Evolutionary conservation across 2,113 vertebrate genomes (phyloP).

Genomic region (Acanthochromis polyacanthus): DNA sequence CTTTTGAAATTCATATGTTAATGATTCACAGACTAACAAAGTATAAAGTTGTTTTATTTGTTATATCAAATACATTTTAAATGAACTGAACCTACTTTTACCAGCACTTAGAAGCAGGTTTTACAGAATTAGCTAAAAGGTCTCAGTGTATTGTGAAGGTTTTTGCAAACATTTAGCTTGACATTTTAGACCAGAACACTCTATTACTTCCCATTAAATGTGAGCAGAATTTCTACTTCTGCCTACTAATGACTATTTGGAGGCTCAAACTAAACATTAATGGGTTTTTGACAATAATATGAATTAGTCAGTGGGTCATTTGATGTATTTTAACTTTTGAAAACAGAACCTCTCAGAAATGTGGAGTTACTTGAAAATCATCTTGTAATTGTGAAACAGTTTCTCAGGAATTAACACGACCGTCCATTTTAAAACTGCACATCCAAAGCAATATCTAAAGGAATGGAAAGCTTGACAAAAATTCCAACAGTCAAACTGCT

Average conservation of each 20-base stretch:
- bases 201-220: too few species aligned
- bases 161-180: too few species aligned
- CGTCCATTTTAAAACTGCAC: background rate
- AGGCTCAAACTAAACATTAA: too few species aligned
- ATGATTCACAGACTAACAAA: background rate
- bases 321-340: background rate
- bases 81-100: background rate
- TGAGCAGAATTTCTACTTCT: too few species aligned
- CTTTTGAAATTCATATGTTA: background rate
- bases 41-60: background rate
- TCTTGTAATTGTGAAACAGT: background rate
- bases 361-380: background rate
- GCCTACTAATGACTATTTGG: too few species aligned
- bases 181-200: too few species aligned
- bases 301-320: background rate
- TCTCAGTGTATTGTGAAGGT: too few species aligned
- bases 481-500: background rate
- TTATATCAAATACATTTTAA: too few species aligned
- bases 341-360: background rate
- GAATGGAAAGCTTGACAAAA: background rate
- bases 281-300: too few species aligned
- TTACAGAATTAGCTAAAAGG: too few species aligned
- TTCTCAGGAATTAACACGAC: constrained; percentile 43
- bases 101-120: constrained; percentile 16
- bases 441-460: constrained; percentile 15